These are phyloP conservation scores for Ischnura elegans DNA, from an alignment of 2,888 invertebrate species.

Conservation along the genomic window DNA sequence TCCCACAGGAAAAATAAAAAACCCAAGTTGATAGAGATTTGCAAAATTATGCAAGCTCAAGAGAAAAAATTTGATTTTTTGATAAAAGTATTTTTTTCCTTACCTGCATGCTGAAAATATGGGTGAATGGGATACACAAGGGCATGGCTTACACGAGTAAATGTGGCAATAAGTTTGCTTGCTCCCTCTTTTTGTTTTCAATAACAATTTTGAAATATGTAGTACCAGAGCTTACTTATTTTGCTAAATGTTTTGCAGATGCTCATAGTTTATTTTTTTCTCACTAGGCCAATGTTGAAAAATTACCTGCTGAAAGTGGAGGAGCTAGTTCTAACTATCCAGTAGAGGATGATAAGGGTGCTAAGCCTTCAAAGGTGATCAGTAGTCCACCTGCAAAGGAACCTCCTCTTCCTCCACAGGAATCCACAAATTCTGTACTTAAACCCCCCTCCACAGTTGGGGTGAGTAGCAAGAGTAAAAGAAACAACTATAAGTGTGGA, in stretches of 20 bases:
- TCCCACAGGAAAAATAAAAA: no score
- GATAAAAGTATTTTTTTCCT: no score
- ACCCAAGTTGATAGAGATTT: no score
- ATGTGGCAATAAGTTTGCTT: no score
- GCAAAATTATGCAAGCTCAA: no score
- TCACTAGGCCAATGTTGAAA: constrained; percentile 36
- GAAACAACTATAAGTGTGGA: neutral
- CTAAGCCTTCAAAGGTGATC: neutral
- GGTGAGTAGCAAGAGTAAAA: neutral
- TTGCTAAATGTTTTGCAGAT: neutral
- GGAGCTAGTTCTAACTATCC: constrained; percentile 53
- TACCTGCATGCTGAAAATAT: no score
- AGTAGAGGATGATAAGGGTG: constrained; percentile 3
- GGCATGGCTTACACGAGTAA: no score
- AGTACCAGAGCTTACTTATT: neutral
- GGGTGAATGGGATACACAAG: no score
- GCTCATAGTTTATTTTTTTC: neutral
- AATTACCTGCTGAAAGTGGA: constrained; percentile 70
- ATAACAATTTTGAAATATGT: no score
- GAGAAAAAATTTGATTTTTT: no score
- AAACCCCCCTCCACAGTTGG: constrained; percentile 62
- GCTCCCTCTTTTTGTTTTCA: no score
- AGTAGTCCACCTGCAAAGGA: neutral
- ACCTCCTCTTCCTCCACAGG: neutral
- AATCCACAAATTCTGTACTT: neutral